Percentiles rank a stretch among this genome's conserved stretches.
Evolutionary conservation across 1,140 invertebrate genomes (phyloP).

Genomic region (Drosophila tristis): DNA sequence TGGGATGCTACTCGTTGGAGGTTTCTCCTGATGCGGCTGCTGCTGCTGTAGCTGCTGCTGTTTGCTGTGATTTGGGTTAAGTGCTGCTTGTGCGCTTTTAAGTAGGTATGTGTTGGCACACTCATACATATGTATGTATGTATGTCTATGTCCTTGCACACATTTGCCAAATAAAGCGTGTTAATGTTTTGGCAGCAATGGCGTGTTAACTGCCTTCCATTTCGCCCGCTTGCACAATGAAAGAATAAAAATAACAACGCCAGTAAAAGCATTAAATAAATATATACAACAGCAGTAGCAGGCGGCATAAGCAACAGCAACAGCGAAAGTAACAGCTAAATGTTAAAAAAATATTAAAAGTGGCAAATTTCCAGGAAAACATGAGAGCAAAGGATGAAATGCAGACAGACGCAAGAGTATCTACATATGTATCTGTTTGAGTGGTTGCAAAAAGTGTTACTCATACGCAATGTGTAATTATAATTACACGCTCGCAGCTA

Average conservation of each 20-base stretch:
- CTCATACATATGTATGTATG: conserved; percentile 2
- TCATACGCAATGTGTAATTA: conserved; percentile 60
- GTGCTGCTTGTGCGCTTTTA: conserved; percentile 78
- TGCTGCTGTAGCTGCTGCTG: conserved; percentile 40
- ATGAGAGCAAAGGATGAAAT: conserved; percentile 30
- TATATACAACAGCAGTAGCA: background rate
- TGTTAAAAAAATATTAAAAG: conserved; percentile 49
- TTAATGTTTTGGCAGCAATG: conserved; percentile 77
- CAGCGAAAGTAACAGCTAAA: conserved; percentile 20
- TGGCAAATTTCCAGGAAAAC: conserved; percentile 31
- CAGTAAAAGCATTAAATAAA: conserved; percentile 56
- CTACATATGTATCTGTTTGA: conserved; percentile 15
- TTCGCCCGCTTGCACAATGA: conserved; percentile 74
- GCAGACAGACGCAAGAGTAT: conserved; percentile 24
- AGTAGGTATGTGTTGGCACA: conserved; percentile 57
- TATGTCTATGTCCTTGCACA: conserved; percentile 63
- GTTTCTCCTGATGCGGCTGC: conserved; percentile 46
- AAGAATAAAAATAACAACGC: conserved; percentile 61
- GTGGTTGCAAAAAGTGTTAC: conserved; percentile 34
- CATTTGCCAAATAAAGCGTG: conserved; percentile 81
- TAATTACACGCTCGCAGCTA: conserved; percentile 50
- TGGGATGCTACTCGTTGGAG: conserved; percentile 36
- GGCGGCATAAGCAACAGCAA: background rate
- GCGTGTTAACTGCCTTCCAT: conserved; percentile 79
- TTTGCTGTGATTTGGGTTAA: conserved; percentile 78